Evolutionary conservation across 2,888 invertebrate species (phyloP), one percentile per base, ranked within the genome.

Genomic region (Cepaea hortensis): DNA sequence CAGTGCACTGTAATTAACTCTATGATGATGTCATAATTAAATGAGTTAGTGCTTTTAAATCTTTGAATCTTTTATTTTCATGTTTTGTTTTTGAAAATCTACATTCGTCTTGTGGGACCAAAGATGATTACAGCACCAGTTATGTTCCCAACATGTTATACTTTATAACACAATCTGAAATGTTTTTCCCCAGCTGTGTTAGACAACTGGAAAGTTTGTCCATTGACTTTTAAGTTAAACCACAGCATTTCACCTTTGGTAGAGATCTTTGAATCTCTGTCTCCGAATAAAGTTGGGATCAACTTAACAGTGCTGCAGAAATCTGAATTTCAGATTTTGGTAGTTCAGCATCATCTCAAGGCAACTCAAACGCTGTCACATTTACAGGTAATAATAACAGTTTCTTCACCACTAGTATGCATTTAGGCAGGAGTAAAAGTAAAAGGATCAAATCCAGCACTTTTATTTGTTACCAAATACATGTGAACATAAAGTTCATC

Each of bases 281-380:
- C 35, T 65, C 55, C 46, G 46, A 70, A 73, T 72, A 81, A 79
- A 65, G 76, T 79, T 85, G 77, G 85, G 48, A 77, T 23, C 85
- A 23, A 55, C 23, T 55, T 23, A 23, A 11, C 85, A 79, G 85
- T 79, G 70, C 79, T 85, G 85, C 85, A 79, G 11, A 85, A 85
- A 85, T 85, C 85, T 85, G 75, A 62, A 2, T 76, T 20, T 77
- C 65, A 68, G 85, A 85, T 85, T 85, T 85, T 85, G 85, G 85
- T 85, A 85, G 85, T 85, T 68, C 85, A 85, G 85, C 65, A 20
- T 18, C 77, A 72, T 77, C 23, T 76, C 77, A 61, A 35, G 46
- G 20, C 61, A 85, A 79, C 76, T 20, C 75, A 55, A n/a, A 77
- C 73, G 50, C 62, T 77, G 20, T 46, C 61, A n/a, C 15, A 76